Conservation (phyloP, 2,113 vertebrate genomes). For the Caloenas nicobarica region DNA sequence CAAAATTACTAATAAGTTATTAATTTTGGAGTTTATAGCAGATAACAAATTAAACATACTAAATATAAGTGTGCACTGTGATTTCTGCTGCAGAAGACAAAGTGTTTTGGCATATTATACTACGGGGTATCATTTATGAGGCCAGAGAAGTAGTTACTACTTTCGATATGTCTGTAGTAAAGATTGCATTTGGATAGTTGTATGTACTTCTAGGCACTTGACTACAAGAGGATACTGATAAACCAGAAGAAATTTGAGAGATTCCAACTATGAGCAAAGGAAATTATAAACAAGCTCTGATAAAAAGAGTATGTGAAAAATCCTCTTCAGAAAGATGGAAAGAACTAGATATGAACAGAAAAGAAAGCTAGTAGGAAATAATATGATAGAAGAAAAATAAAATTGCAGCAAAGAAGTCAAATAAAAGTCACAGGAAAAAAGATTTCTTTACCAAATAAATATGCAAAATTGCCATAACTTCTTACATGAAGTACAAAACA, state of each 20-base stretch:
- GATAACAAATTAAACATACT: conserved; percentile 51
- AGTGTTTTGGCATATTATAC: not conserved
- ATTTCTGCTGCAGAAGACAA: conserved; percentile 8
- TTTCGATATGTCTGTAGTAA: not conserved
- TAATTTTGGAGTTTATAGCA: conserved; percentile 47
- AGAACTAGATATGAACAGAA: not conserved
- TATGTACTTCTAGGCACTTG: not conserved
- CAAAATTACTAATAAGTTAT: conserved; percentile 45
- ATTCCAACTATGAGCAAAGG: not conserved
- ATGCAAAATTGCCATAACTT: not conserved
- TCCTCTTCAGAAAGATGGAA: not conserved
- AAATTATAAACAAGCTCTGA: not conserved
- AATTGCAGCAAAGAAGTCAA: not conserved
- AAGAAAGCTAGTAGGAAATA: not conserved
- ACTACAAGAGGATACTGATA: not conserved
- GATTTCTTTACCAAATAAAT: not conserved
- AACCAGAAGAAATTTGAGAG: not conserved
- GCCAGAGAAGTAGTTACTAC: not conserved
- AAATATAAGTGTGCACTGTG: not conserved
- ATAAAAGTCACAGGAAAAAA: not conserved
- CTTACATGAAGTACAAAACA: not conserved
- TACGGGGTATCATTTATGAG: not conserved
- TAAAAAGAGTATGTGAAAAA: not conserved
- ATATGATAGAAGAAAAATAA: not conserved
- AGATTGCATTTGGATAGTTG: not conserved